Evolutionary conservation across 2,888 invertebrate species (phyloP), one percentile per base, ranked within the genome.

Genomic region (Ormyrus thymus): DNA sequence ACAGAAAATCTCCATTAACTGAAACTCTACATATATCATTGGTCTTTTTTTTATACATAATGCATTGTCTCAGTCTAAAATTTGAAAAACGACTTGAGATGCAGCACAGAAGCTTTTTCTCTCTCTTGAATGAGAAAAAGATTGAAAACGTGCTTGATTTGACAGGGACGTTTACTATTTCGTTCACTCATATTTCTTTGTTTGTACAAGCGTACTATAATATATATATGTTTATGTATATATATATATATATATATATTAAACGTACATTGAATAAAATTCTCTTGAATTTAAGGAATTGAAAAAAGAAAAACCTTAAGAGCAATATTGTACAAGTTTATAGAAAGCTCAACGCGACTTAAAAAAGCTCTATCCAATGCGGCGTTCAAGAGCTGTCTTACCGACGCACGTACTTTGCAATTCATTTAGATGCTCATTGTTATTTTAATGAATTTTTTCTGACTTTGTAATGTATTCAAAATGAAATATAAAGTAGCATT

Each of bases 151-250:
- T 69, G 74, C 45, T 71, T 15, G n/a, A 65, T 69, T 74, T 70
- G 64, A 48, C 68, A 65, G 61, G 80, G 58, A 15, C 59, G 72
- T 59, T 76, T 50, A 62, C 59, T 69, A 65, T 69, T 64, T 50
- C 56, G 9, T 71, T 71, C 69, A 66, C 53, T 76, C 58, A 64
- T 51, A 71, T 45, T 43, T 61, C 50, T 78, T 80, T 80, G 55
- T 80, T 81, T 81, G 79, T 81, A 81, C 74, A 79, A 81, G 78
- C 76, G 76, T 82, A 69, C 76, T 81, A 79, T 76, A 29, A 72
- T 79, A 77, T 29, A 29, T 29, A 29, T 29, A 29, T 29, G 29
- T 29, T 29, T 29, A 29, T 29, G 29, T 29, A 29, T 29, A 66
- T 65, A 59, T 68, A 53, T 56, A 43, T 64, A 62, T 58, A 71